phyloP scores from a whole-genome alignment of 1,140 invertebrate genomes.

The Tetraneura akinire region DNA sequence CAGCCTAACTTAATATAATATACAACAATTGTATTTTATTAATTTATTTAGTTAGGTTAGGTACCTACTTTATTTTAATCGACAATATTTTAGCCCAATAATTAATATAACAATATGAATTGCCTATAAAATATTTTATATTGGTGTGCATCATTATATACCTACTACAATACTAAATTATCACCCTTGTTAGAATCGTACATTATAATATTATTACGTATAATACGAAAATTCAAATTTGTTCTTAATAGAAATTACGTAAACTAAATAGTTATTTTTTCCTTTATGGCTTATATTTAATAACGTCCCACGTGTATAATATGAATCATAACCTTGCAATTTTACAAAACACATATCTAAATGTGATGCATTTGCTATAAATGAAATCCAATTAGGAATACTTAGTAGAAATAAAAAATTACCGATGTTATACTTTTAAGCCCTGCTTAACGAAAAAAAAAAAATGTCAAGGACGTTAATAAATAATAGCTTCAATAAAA shows the following conservation, averaged over 20 bases:
- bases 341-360: conserved; percentile 22
- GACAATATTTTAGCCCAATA: too few species aligned
- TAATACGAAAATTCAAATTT: not conserved
- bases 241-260: conserved; percentile 22
- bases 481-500: not conserved
- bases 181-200: too few species aligned
- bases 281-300: conserved; percentile 15
- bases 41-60: too few species aligned
- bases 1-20: too few species aligned
- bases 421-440: not conserved
- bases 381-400: conserved; percentile 27
- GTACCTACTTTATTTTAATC: too few species aligned
- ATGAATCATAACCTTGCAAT: conserved; percentile 14
- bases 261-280: conserved; percentile 27
- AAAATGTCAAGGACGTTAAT: conserved; percentile 29
- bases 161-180: too few species aligned
- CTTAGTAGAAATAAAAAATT: not conserved
- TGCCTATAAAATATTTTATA: too few species aligned
- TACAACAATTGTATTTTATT: too few species aligned
- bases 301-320: conserved; percentile 34
- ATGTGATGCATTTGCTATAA: conserved; percentile 25
- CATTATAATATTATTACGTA: too few species aligned
- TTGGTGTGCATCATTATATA: too few species aligned
- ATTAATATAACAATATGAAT: too few species aligned
- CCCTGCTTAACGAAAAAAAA: not conserved